A percentile compares a stretch with the other conserved stretches of the same genome.
Evolutionary conservation across 2,888 invertebrate species (phyloP).

Genomic region (Drosophila helvetica): DNA sequence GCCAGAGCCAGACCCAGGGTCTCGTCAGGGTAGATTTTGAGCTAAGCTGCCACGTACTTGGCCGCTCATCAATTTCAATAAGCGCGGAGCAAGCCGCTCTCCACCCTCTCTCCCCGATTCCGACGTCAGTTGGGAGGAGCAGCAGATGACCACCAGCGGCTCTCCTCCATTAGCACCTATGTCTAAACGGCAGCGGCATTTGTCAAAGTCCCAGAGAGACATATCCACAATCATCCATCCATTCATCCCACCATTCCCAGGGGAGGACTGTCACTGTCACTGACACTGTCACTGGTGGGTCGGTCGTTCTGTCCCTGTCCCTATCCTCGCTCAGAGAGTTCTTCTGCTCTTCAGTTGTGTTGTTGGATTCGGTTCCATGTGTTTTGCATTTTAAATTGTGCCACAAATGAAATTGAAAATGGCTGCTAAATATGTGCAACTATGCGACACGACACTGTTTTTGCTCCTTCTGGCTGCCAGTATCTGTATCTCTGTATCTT

Average conservation of each 20-base stretch:
- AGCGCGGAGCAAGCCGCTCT: slow-evolving; percentile 33
- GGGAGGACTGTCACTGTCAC: slow-evolving; percentile 5
- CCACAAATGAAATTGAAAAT: slow-evolving; percentile 74
- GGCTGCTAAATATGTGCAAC: slow-evolving; percentile 72
- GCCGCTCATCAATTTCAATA: slow-evolving; percentile 77
- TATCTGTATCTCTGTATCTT: slow-evolving; percentile 11
- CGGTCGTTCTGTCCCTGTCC: too few species aligned
- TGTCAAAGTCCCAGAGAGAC: slow-evolving; percentile 60
- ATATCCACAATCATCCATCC: slow-evolving; percentile 4
- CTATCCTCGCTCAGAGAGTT: neutral
- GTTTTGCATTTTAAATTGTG: slow-evolving; percentile 80
- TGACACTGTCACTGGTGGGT: too few species aligned
- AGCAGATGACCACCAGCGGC: slow-evolving; percentile 50
- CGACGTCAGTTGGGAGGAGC: neutral
- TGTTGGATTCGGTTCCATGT: slow-evolving; percentile 49
- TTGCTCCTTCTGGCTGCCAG: slow-evolving; percentile 9
- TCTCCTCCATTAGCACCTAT: slow-evolving; percentile 68
- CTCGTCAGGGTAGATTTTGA: slow-evolving; percentile 55
- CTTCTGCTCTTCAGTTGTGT: neutral
- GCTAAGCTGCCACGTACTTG: slow-evolving; percentile 77
- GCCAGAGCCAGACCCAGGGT: neutral
- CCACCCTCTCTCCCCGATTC: neutral
- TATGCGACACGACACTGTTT: slow-evolving; percentile 57
- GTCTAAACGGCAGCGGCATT: slow-evolving; percentile 65
- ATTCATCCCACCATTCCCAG: neutral